Percentiles rank a stretch among this genome's conserved stretches.
Conservation (phyloP, 2,113 vertebrate genomes). For the Merops nubicus region DNA sequence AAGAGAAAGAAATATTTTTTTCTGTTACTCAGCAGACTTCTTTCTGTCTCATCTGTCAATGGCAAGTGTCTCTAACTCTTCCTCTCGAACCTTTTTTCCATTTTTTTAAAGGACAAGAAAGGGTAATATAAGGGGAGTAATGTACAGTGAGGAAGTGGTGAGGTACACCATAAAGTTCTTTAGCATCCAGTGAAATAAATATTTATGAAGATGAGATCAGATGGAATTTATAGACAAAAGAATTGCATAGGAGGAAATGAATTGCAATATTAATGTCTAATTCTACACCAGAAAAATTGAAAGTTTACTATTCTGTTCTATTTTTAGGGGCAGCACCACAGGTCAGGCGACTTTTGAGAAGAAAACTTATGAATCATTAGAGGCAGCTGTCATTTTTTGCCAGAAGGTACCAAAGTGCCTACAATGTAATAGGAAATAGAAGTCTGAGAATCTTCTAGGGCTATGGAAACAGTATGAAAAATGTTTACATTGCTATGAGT, state of each 20-base stretch:
- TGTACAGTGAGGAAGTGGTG: rapidly evolving
- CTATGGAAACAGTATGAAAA: neutral
- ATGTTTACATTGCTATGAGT: neutral
- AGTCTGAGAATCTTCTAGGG: neutral
- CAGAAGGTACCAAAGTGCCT: neutral
- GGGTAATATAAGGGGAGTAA: neutral
- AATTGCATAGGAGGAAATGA: neutral
- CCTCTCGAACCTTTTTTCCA: neutral
- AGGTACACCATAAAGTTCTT: neutral
- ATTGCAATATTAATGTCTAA: neutral
- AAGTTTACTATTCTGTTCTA: neutral
- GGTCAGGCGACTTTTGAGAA: neutral
- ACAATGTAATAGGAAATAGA: neutral
- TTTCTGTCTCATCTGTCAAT: neutral
- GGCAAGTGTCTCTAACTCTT: neutral
- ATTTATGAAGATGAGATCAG: neutral
- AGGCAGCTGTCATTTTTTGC: neutral
- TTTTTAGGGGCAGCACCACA: neutral
- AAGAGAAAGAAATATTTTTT: neutral
- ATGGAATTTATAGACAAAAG: neutral
- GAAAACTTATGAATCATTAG: neutral
- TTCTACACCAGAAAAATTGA: neutral
- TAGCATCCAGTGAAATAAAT: neutral
- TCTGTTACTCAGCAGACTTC: neutral
- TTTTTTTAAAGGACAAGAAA: neutral